A percentile compares a stretch with the other conserved stretches of the same genome.
Conservation (phyloP, 2,797 vertebrate species). For the Oophaga sylvatica region DNA sequence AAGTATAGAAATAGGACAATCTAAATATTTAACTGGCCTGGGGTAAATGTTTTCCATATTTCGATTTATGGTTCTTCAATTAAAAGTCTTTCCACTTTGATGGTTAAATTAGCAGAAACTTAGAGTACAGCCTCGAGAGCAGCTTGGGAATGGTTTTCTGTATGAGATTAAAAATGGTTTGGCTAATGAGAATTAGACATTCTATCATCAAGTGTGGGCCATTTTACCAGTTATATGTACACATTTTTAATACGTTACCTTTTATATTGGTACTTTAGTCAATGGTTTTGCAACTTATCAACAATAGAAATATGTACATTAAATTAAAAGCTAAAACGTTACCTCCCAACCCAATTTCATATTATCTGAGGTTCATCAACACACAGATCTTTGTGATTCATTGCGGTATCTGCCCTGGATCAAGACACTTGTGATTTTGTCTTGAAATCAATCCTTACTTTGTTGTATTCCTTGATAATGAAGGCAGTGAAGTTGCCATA, state of each 20-base stretch:
- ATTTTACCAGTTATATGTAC: neutral
- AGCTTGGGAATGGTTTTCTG: neutral
- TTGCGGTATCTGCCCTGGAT: too few relatives aligned
- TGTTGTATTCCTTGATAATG: neutral
- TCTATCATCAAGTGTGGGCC: neutral
- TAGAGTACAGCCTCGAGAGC: neutral
- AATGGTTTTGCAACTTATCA: neutral
- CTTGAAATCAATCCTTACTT: neutral
- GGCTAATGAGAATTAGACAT: neutral
- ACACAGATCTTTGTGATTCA: too few relatives aligned
- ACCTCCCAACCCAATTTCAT: neutral
- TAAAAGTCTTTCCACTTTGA: slow-evolving; percentile 30
- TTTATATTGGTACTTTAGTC: neutral
- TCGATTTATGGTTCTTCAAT: neutral
- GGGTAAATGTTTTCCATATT: neutral
- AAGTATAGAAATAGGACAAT: neutral
- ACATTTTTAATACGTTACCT: neutral
- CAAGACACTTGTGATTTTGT: neutral
- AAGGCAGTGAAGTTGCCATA: neutral
- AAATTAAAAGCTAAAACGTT: neutral
- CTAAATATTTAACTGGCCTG: slow-evolving; percentile 6
- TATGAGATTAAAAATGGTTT: neutral
- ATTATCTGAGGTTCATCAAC: neutral
- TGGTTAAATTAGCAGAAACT: neutral
- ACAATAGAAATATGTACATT: neutral